Evolutionary conservation across 2,888 invertebrate species (phyloP).

Genomic region (Choreutis nemorana): DNA sequence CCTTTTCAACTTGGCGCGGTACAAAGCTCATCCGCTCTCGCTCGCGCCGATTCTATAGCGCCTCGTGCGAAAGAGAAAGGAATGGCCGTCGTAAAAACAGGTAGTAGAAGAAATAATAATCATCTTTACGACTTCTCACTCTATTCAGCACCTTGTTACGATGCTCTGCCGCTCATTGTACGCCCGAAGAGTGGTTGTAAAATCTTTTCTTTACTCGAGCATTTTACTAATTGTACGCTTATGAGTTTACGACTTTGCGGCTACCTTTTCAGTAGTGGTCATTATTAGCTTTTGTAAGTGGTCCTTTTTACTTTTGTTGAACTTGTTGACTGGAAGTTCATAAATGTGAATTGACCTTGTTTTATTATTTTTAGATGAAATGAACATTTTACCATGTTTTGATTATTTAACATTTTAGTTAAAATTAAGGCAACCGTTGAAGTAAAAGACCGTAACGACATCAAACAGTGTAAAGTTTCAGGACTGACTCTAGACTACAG

Average conservation of each 20-base stretch:
- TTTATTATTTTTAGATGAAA: too few relatives aligned
- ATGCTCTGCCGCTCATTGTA: conserved; percentile 65
- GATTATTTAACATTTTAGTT: too few relatives aligned
- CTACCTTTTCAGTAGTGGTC: conserved; percentile 52
- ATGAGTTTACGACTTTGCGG: conserved; percentile 64
- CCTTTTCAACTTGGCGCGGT: conserved; percentile 29
- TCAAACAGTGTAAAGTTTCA: background rate
- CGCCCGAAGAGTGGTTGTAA: conserved; percentile 62
- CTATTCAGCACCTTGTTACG: conserved; percentile 68
- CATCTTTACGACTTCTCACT: conserved; percentile 69
- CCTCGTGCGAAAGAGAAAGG: conserved; percentile 36
- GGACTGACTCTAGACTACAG: conserved; percentile 6
- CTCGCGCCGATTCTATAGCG: conserved; percentile 23
- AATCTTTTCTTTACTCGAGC: conserved; percentile 65
- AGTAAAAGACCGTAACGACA: background rate
- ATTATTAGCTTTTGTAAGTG: conserved; percentile 44
- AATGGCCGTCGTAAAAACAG: conserved; percentile 61
- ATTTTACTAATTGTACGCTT: conserved; percentile 67
- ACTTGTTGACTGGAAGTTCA: conserved; percentile 4
- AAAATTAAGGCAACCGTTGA: background rate
- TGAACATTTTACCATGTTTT: too few relatives aligned
- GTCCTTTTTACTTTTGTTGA: conserved; percentile 22
- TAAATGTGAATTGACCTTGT: too few relatives aligned
- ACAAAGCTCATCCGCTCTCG: conserved; percentile 34
- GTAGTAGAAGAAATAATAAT: conserved; percentile 69